Conservation (phyloP, 1,140 invertebrate species). For the Stratiolaelaps scimitus region DNA sequence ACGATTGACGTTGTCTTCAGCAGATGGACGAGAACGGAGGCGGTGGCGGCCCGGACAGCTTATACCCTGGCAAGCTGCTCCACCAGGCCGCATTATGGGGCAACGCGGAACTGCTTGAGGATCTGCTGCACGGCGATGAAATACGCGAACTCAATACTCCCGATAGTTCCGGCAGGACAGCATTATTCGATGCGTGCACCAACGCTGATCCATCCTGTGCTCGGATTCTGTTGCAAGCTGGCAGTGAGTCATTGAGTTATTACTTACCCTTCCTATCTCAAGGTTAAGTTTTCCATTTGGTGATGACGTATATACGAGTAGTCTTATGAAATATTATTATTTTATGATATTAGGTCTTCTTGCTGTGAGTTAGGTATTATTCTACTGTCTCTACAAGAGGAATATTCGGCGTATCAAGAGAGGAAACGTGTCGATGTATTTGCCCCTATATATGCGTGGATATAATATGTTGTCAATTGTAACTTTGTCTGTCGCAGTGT, state of each 20-base stretch:
- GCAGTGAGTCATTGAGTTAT: conserved; percentile 44
- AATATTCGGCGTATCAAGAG: too few species aligned
- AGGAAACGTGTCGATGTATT: too few species aligned
- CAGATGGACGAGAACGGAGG: conserved; percentile 17
- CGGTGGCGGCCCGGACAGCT: not conserved
- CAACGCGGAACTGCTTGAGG: conserved; percentile 69
- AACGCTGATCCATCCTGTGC: conserved; percentile 69
- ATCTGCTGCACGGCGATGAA: conserved; percentile 58
- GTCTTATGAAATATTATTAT: too few species aligned
- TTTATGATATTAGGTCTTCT: too few species aligned
- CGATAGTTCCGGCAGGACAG: conserved; percentile 62
- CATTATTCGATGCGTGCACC: conserved; percentile 72
- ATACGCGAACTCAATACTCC: conserved; percentile 54
- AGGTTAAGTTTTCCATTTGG: not conserved
- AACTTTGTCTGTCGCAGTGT: too few species aligned
- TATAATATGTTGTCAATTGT: too few species aligned
- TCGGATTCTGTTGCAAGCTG: conserved; percentile 55
- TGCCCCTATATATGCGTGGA: too few species aligned
- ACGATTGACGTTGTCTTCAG: too few species aligned
- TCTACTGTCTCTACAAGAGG: too few species aligned
- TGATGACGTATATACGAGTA: too few species aligned
- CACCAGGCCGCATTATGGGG: conserved; percentile 73
- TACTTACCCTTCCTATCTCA: conserved; percentile 25
- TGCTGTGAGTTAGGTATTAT: too few species aligned
- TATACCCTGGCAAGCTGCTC: conserved; percentile 39